phyloP scores from a whole-genome alignment of 2,888 invertebrate species.

The Alitta virens region DNA sequence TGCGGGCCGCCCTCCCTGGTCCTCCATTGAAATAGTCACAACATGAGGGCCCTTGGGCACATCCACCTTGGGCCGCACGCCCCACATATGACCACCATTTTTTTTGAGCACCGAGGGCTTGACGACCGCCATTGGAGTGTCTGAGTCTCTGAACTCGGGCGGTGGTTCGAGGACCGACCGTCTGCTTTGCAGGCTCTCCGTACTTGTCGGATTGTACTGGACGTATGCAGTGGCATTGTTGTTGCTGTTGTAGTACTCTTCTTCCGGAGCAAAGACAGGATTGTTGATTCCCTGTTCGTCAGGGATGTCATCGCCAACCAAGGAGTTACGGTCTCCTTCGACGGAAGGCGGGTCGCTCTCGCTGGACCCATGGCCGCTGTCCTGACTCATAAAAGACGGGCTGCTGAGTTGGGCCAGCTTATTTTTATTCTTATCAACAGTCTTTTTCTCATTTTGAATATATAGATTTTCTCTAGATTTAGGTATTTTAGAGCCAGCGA shows the following conservation, averaged over 20 bases:
- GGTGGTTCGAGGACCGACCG: slow-evolving; percentile 6
- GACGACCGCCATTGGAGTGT: slow-evolving; percentile 9
- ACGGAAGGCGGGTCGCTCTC: background rate
- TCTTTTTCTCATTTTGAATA: no score
- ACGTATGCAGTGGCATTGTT: background rate
- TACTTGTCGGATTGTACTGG: background rate
- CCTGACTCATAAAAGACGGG: background rate
- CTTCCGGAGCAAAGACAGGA: background rate
- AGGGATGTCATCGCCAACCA: background rate
- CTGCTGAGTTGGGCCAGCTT: background rate
- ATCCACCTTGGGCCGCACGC: no score
- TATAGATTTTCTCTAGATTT: background rate
- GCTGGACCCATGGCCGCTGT: background rate
- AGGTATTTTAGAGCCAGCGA: background rate
- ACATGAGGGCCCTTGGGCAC: no score
- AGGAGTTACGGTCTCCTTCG: background rate
- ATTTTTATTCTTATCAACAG: background rate
- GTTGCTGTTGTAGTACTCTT: background rate
- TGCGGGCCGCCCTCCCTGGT: no score
- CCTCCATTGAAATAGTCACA: no score
- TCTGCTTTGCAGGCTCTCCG: background rate
- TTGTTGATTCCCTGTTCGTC: background rate
- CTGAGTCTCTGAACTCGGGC: slow-evolving; percentile 13
- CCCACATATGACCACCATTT: background rate
- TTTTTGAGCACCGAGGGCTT: slow-evolving; percentile 2